Base-by-base conservation (phyloP, 2,888 invertebrate species). In the Apodemia mormo region DNA sequence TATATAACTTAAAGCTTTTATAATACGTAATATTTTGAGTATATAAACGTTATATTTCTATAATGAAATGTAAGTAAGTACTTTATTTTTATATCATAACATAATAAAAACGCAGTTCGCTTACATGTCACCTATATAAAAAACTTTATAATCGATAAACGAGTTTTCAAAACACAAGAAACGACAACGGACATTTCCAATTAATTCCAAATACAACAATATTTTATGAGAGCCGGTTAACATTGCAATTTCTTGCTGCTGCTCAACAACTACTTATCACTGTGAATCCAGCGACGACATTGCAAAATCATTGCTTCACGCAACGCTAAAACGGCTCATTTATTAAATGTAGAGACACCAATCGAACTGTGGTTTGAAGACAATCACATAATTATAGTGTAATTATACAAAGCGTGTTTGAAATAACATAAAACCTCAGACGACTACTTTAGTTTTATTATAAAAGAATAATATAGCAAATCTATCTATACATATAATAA, bases 261-360 rank as follows among this genome's bases (percentile, higher is more conserved):
- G 54, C 54, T 54, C 54, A 52, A 54, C 54, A 54, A 54, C 54
- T 54, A 54, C 54, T 33, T 64, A 33, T 64, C 33, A 64, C 6
- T 64, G 61, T 14, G 61, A 64, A 37, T 64, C 29, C 61, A 78
- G 74, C 76, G 76, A 75, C 79, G 79, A 80, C 81, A 82, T 85
- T 83, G 80, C 82, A 77, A 81, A 82, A 83, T 73, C 75, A 73
- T 82, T 82, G 81, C 81, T 82, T 83, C 81, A 82, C 78, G 81
- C 82, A 85, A 84, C 81, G 77, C 77, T 78, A 73, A 76, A 78
- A 79, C 80, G 77, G 75, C 76, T 81, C 81, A 84, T 81, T 84
- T 82, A 81, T 79, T 79, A 69, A 80, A 75, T 73, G 80, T 85
- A 85, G 83, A 77, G 80, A 75, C 75, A 85, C 85, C 84, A 86